These are phyloP conservation scores for Hypomecis atomaria DNA, from an alignment of 2,888 invertebrate species.

Conservation along the genomic window DNA sequence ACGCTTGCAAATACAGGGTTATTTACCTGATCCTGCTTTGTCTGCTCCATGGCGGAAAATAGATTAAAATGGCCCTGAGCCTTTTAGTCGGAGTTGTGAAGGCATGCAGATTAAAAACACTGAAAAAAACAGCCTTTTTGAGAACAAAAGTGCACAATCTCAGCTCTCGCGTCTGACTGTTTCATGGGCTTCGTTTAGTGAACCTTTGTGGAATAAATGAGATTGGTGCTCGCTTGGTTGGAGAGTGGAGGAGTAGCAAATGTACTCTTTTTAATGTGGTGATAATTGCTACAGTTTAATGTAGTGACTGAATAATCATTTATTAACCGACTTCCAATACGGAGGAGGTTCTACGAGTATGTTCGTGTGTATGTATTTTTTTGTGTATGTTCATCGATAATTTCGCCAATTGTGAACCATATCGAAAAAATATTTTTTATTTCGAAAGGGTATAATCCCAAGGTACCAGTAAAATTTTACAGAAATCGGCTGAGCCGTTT, in stretches of 20 bases:
- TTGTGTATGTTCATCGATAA: no score
- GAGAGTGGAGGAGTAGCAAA: neutral
- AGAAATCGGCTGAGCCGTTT: no score
- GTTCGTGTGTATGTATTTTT: no score
- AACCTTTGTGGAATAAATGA: conserved; percentile 27
- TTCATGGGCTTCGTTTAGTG: conserved; percentile 25
- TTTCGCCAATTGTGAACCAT: no score
- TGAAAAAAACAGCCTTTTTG: conserved; percentile 60
- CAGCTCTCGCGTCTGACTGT: conserved; percentile 22
- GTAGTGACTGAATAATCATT: no score
- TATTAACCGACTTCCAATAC: no score
- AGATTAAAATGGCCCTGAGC: conserved; percentile 79
- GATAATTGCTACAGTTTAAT: no score
- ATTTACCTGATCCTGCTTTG: conserved; percentile 15
- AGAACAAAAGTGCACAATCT: conserved; percentile 61
- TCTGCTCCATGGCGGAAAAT: conserved; percentile 47
- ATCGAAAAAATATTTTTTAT: no score
- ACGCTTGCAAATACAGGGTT: conserved; percentile 4
- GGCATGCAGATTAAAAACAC: conserved; percentile 78
- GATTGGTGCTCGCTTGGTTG: conserved; percentile 4
- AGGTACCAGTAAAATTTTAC: no score
- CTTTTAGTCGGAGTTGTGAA: conserved; percentile 66
- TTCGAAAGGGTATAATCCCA: no score
- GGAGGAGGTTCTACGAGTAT: no score
- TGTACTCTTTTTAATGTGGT: neutral